These are phyloP conservation scores for Poecilobothrus nobilitatus DNA, from an alignment of 2,888 invertebrate species.

Conservation along the genomic window DNA sequence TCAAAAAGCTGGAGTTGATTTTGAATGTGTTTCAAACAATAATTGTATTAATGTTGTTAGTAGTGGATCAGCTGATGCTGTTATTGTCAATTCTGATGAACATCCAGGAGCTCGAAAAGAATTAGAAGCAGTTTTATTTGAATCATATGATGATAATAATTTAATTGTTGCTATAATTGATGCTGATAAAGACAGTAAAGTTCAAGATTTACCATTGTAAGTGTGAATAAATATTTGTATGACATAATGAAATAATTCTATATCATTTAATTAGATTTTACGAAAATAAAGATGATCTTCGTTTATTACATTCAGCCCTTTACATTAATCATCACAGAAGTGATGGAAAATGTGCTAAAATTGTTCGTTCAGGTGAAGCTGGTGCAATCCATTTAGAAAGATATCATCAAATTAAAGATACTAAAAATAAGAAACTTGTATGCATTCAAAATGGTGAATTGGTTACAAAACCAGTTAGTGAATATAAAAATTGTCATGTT, in stretches of 20 bases:
- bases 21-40: neutral
- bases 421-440: neutral
- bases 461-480: neutral
- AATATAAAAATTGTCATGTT: neutral
- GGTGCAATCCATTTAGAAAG: neutral
- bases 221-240: neutral
- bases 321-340: neutral
- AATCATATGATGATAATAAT: constrained; percentile 3
- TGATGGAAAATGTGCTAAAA: neutral
- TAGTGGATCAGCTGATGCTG: neutral
- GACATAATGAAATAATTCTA: too few species aligned
- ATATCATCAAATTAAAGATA: neutral
- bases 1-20: neutral
- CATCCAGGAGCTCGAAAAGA: neutral
- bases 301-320: neutral
- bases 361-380: neutral
- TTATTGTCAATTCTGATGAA: neutral
- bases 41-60: neutral
- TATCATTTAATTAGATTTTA: neutral
- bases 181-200: neutral
- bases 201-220: neutral
- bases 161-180: constrained; percentile 1
- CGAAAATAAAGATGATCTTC: neutral
- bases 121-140: neutral
- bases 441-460: neutral